Conservation (phyloP, 2,797 vertebrate species). For the Valencia hispanica region DNA sequence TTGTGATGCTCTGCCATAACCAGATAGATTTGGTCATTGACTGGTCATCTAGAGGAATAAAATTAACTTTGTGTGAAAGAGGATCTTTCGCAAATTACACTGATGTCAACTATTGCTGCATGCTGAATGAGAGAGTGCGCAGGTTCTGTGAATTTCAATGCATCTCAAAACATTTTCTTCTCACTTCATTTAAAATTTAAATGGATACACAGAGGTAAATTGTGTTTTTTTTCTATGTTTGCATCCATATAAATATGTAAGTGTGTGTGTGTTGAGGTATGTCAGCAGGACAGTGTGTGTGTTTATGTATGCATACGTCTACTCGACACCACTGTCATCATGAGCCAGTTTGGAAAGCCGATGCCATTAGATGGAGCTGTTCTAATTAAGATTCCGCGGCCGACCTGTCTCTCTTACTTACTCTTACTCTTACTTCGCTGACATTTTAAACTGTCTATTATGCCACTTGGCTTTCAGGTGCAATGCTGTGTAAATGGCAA, state of each 20-base stretch:
- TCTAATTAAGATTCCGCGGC: slow-evolving; percentile 86
- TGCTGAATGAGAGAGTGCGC: background rate
- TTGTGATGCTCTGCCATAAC: slow-evolving; percentile 86
- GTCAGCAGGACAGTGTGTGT: slow-evolving; percentile 14
- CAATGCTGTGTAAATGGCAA: slow-evolving; percentile 88
- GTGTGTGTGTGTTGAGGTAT: slow-evolving; percentile 19
- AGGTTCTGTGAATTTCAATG: slow-evolving; percentile 1
- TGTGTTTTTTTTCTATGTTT: slow-evolving; percentile 4
- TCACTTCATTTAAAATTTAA: slow-evolving; percentile 26
- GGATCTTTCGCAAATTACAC: slow-evolving; percentile 80
- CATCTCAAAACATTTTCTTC: slow-evolving; percentile 8
- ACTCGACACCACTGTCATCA: slow-evolving; percentile 44
- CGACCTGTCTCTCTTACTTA: slow-evolving; percentile 85
- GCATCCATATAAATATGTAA: background rate
- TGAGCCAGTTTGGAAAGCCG: slow-evolving; percentile 44
- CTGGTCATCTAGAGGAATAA: slow-evolving; percentile 85
- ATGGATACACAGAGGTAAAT: slow-evolving; percentile 9
- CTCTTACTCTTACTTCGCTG: slow-evolving; percentile 81
- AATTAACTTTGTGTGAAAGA: slow-evolving; percentile 54
- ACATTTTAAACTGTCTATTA: slow-evolving; percentile 90
- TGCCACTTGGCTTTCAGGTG: slow-evolving; percentile 84
- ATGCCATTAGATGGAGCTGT: slow-evolving; percentile 77
- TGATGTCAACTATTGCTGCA: slow-evolving; percentile 74
- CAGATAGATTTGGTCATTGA: slow-evolving; percentile 88
- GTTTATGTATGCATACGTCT: slow-evolving; percentile 18